phyloP scores from a whole-genome alignment of 2,888 invertebrate species.

The Pycnomerus fuliginosus region DNA sequence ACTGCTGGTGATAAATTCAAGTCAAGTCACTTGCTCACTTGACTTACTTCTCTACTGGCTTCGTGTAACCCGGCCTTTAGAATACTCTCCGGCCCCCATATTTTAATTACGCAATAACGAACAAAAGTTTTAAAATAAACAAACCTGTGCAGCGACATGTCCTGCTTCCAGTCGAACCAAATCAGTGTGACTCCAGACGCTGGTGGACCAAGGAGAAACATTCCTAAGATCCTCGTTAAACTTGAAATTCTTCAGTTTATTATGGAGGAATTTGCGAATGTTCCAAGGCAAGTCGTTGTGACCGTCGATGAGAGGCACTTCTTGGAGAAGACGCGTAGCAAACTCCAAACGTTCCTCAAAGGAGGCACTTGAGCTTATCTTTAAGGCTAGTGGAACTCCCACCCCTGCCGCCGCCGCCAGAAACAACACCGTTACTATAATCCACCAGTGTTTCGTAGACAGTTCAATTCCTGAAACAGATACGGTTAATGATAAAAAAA shows the following conservation, averaged over 20 bases:
- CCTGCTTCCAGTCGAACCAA: slow-evolving; percentile 71
- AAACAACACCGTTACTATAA: slow-evolving; percentile 72
- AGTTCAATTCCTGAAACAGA: slow-evolving; percentile 58
- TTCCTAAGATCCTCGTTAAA: slow-evolving; percentile 69
- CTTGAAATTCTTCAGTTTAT: slow-evolving; percentile 80
- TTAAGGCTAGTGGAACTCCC: slow-evolving; percentile 75
- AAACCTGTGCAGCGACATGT: slow-evolving; percentile 76
- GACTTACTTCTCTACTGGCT: too few relatives aligned
- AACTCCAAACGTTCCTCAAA: slow-evolving; percentile 74
- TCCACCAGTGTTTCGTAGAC: slow-evolving; percentile 71
- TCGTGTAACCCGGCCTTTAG: too few relatives aligned
- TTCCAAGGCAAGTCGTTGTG: slow-evolving; percentile 93
- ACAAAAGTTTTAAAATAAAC: too few relatives aligned
- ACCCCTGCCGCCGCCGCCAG: slow-evolving; percentile 79
- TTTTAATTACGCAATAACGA: too few relatives aligned
- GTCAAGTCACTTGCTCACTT: too few relatives aligned
- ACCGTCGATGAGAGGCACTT: slow-evolving; percentile 79
- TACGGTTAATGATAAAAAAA: too few relatives aligned
- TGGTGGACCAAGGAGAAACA: slow-evolving; percentile 69
- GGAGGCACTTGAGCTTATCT: slow-evolving; percentile 74
- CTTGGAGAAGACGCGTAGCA: slow-evolving; percentile 70
- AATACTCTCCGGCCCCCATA: too few relatives aligned
- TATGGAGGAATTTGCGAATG: slow-evolving; percentile 86
- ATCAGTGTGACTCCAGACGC: slow-evolving; percentile 80
- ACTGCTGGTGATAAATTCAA: too few relatives aligned